These are phyloP conservation scores for Phengaris alcon DNA, from an alignment of 2,888 invertebrate species.

Conservation along the genomic window DNA sequence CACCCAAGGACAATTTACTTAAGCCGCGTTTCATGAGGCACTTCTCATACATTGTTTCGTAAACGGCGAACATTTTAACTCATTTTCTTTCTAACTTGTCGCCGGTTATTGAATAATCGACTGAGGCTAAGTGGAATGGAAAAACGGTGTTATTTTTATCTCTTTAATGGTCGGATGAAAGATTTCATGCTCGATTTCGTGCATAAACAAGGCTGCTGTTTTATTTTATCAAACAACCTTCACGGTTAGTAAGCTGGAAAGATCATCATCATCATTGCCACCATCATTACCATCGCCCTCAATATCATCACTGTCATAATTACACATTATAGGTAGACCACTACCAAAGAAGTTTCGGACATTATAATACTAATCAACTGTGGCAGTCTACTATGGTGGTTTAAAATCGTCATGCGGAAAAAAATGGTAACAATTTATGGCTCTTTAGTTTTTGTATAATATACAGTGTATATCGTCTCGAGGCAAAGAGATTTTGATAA, in stretches of 20 bases:
- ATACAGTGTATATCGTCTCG: no score
- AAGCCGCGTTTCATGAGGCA: constrained; percentile 74
- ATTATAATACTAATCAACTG: no score
- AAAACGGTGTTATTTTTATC: constrained; percentile 36
- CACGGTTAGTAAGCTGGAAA: not conserved
- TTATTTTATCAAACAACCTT: not conserved
- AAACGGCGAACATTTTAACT: constrained; percentile 52
- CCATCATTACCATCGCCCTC: not conserved
- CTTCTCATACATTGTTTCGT: constrained; percentile 63
- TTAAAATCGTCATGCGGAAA: no score
- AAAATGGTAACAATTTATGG: no score
- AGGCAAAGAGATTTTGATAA: no score
- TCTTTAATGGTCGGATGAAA: constrained; percentile 27
- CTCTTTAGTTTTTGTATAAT: no score
- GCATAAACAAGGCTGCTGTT: constrained; percentile 5
- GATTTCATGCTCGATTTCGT: constrained; percentile 27
- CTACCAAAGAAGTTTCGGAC: no score
- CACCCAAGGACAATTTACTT: constrained; percentile 69
- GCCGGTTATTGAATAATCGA: constrained; percentile 39
- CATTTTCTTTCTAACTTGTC: constrained; percentile 47
- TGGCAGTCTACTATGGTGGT: no score
- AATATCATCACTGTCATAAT: no score
- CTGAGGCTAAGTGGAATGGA: constrained; percentile 40
- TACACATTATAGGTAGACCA: no score
- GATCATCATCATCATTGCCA: not conserved